Evolutionary conservation across 2,113 vertebrate genomes (phyloP).

Genomic region (Penelope pileata): DNA sequence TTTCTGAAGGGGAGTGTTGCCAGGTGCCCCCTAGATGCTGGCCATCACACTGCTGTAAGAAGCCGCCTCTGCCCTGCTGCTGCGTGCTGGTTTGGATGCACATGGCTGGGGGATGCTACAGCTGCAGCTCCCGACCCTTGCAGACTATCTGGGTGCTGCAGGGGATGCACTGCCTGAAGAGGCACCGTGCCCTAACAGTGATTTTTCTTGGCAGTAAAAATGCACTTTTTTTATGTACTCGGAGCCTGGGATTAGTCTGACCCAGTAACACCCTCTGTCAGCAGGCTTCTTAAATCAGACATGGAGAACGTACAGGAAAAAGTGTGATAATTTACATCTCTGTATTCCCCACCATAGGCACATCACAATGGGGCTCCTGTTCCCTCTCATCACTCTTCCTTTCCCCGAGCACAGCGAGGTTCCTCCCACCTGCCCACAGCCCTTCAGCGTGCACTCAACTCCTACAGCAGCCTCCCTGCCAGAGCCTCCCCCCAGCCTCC

Average conservation of each 20-base stretch:
- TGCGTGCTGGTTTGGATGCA: background rate
- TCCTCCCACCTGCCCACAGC: conserved; percentile 63
- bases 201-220: background rate
- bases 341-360: background rate
- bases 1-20: background rate
- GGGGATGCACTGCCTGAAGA: background rate
- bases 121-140: rapidly evolving
- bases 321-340: background rate
- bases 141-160: background rate
- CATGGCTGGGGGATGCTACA: background rate
- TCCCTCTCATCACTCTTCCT: background rate
- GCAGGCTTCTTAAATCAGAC: background rate
- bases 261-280: background rate
- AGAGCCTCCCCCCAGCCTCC: background rate
- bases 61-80: background rate
- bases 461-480: conserved; percentile 16
- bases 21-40: background rate
- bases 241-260: background rate
- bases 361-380: conserved; percentile 36
- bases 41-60: background rate
- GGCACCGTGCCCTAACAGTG: background rate
- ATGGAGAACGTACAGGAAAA: background rate
- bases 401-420: background rate
- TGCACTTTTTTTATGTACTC: background rate
- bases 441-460: conserved; percentile 28